Evolutionary conservation across 92 coral and sea anemone genomes (phyloP).

Genomic region (Paragorgia papillata): DNA sequence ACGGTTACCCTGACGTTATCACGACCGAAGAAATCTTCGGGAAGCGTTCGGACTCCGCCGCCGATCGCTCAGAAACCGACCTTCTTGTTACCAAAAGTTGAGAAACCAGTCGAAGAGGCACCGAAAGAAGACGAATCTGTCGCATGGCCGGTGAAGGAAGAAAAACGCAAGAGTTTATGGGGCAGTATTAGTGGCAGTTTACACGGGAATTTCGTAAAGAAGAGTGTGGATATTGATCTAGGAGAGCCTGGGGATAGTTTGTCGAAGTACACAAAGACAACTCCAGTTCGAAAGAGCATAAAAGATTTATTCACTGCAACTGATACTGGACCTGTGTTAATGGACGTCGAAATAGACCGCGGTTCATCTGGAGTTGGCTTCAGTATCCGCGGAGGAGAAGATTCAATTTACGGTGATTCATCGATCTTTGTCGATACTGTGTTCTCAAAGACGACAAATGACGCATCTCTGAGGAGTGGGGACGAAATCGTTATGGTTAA

Average conservation of each 20-base stretch:
- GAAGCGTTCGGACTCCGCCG: conserved; percentile 55
- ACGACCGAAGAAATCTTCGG: conserved; percentile 63
- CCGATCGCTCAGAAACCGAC: conserved; percentile 41
- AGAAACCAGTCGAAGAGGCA: conserved; percentile 55
- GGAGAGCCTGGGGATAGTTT: conserved; percentile 16
- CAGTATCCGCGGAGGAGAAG: conserved; percentile 89
- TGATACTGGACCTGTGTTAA: conserved; percentile 65
- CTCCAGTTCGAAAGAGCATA: conserved; percentile 40
- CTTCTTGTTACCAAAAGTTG: conserved; percentile 44
- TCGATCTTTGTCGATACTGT: conserved; percentile 87
- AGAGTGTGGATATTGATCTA: conserved; percentile 21
- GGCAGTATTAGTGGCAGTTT: conserved; percentile 41
- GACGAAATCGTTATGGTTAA: conserved; percentile 95
- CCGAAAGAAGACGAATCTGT: conserved; percentile 45
- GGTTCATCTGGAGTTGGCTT: conserved; percentile 95
- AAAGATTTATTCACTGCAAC: conserved; percentile 72
- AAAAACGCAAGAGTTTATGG: conserved; percentile 43
- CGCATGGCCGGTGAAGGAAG: conserved; percentile 92
- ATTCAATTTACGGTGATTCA: conserved; percentile 97
- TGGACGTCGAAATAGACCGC: conserved; percentile 71
- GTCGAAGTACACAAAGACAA: conserved; percentile 10
- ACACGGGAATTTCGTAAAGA: conserved; percentile 31
- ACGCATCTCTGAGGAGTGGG: conserved; percentile 71
- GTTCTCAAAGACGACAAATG: conserved; percentile 71
- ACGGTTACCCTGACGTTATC: conserved; percentile 81